phyloP scores from a whole-genome alignment of 2,113 vertebrate species.

The Geococcyx californianus region DNA sequence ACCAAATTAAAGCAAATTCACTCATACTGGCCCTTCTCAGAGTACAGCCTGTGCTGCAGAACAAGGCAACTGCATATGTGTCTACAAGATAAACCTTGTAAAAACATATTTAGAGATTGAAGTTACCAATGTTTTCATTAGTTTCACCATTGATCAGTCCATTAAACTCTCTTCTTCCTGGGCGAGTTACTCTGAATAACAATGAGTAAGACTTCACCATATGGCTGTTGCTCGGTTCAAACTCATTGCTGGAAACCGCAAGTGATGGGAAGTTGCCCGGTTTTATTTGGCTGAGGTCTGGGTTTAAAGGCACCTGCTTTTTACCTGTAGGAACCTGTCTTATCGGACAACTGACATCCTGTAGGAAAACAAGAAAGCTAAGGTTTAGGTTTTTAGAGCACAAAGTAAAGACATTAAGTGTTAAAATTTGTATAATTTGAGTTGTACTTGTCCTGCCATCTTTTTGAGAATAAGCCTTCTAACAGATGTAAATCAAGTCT shows the following conservation, averaged over 20 bases:
- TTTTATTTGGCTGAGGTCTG: constrained; percentile 96
- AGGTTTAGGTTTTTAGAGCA: not conserved
- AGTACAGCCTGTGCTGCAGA: not conserved
- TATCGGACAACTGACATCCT: constrained; percentile 99
- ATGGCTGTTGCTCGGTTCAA: constrained; percentile 99
- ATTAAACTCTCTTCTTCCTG: constrained; percentile 88
- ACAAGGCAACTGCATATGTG: accelerated
- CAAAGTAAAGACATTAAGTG: not conserved
- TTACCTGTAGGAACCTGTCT: constrained; percentile 99
- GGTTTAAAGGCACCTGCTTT: constrained; percentile 99
- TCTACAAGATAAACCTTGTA: not conserved
- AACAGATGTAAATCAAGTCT: not conserved
- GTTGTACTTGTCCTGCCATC: not conserved
- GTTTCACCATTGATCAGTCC: constrained; percentile 91
- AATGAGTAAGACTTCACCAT: constrained; percentile 99
- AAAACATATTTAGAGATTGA: not conserved
- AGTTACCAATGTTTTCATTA: constrained; percentile 94
- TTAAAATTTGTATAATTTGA: not conserved
- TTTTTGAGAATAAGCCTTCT: not conserved
- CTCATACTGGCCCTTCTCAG: not conserved
- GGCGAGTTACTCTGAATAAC: constrained; percentile 94
- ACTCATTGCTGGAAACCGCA: constrained; percentile 97
- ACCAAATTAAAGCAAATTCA: not conserved
- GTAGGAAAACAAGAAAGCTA: constrained; percentile 57
- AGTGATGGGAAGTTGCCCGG: constrained; percentile 92